Base-by-base conservation (phyloP, 2,113 vertebrate genomes). In the Prochilodus magdalenae region DNA sequence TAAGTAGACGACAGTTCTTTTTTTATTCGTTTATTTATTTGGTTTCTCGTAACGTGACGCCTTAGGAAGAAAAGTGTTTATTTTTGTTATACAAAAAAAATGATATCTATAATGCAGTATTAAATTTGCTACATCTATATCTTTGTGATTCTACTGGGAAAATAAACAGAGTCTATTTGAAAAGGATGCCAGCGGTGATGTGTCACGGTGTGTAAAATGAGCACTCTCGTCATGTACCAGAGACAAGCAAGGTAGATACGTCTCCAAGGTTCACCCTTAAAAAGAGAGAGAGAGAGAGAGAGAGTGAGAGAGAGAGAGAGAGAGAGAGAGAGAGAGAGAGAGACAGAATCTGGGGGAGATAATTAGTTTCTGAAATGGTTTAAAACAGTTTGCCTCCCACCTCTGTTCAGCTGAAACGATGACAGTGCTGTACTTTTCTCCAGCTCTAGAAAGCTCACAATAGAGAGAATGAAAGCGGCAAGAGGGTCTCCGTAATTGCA, bases 101-200 rank as follows among this genome's bases (percentile, higher is more conserved):
- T 69, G 71, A 51, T 36, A 36, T 36, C 3, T 36, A 36, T 36
- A 75, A 71, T 14, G 66, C 55, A 53, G 66, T 89, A 73, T 66
- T 90, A 33, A 66, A 74, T 81, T 80, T 88, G 92, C 90, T 88
- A 88, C 84, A 87, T 51, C 90, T 89, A 87, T 84, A 87, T 55
- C 27, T 89, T 89, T 89, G 89, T 91, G 89, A 91, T 66, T 81
- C 84, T 82, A 81, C 82, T 87, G 62, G 57, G 91, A 89, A 65
- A 93, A 90, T 93, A 92, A 93, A 94, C 90, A 85, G 84, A 89
- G 90, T 90, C 89, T 86, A 88, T 93, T 91, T 90, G 80, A 84
- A 87, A 77, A 77, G 53, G 10, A 77, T 10, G 29, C 4, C 26
- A 26, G 26, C 3, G 13, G 20, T 26, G 7, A n/a, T 60, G 24